Conservation (phyloP, 2,113 vertebrate genomes). For the Ceyx melanurus region DNA sequence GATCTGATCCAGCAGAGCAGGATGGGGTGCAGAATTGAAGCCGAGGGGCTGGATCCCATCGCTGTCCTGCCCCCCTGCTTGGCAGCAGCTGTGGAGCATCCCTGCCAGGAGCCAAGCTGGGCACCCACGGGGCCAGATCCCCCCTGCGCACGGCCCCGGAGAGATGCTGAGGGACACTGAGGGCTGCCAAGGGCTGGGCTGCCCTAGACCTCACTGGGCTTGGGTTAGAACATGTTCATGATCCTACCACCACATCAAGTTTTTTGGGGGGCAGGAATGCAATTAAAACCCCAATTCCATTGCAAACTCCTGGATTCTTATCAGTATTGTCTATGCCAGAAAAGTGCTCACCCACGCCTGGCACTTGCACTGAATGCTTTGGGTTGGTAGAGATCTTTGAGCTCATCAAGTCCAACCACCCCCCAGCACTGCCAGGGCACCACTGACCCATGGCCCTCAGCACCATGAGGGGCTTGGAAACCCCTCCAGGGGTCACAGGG, state of each 20-base stretch:
- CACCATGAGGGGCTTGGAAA: too few relatives aligned
- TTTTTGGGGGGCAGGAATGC: background rate
- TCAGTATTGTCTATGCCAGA: background rate
- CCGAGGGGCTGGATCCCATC: background rate
- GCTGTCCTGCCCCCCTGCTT: background rate
- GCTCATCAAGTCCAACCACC: too few relatives aligned
- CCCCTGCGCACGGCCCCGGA: too few relatives aligned
- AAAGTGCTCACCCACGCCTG: background rate
- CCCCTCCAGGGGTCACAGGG: too few relatives aligned
- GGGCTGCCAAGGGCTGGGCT: background rate
- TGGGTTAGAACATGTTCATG: background rate
- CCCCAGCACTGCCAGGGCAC: too few relatives aligned
- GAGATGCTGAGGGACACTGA: too few relatives aligned
- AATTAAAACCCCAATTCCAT: background rate
- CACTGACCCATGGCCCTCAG: too few relatives aligned
- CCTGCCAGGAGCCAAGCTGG: background rate
- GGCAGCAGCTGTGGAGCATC: background rate
- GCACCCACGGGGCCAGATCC: rapidly evolving
- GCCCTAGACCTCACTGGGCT: background rate
- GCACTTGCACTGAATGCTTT: background rate
- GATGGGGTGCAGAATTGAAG: background rate
- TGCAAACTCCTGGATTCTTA: background rate
- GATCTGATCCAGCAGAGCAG: background rate
- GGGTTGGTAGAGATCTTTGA: too few relatives aligned
- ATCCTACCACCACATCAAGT: background rate